A percentile compares a stretch with the other conserved stretches of the same genome.
Conservation (phyloP, 2,888 invertebrate species). For the Spodoptera exigua region DNA sequence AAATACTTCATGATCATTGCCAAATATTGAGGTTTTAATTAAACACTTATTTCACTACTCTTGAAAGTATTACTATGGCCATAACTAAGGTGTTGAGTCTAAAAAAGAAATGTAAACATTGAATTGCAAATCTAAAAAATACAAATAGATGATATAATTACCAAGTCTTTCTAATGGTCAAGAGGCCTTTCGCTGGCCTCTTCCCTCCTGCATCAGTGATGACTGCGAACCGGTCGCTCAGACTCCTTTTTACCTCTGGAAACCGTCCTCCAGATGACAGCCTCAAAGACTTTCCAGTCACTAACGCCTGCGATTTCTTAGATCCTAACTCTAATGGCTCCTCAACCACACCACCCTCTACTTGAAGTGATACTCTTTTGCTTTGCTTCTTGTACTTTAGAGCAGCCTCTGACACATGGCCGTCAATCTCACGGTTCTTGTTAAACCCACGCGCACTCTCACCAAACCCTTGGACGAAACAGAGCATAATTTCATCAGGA, state of each 20-base stretch:
- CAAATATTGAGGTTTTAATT: too few relatives aligned
- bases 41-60: too few relatives aligned
- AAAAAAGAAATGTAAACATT: too few relatives aligned
- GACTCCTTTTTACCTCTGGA: slow-evolving; percentile 84
- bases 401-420: slow-evolving; percentile 72
- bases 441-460: slow-evolving; percentile 76
- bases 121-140: not conserved
- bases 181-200: slow-evolving; percentile 74
- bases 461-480: slow-evolving; percentile 92
- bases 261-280: slow-evolving; percentile 74
- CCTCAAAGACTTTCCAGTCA: slow-evolving; percentile 76
- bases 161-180: slow-evolving; percentile 87
- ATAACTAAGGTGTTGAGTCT: too few relatives aligned
- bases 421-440: slow-evolving; percentile 74
- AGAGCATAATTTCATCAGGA: slow-evolving; percentile 91
- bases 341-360: slow-evolving; percentile 58
- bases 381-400: slow-evolving; percentile 68
- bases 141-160: slow-evolving; percentile 63
- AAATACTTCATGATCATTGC: too few relatives aligned
- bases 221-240: slow-evolving; percentile 84
- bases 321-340: slow-evolving; percentile 65
- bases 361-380: slow-evolving; percentile 68
- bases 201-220: slow-evolving; percentile 78
- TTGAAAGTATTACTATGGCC: too few relatives aligned
- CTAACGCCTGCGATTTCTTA: slow-evolving; percentile 66